These are phyloP conservation scores for Acleris literana DNA, from an alignment of 2,888 invertebrate genomes.

Conservation along the genomic window DNA sequence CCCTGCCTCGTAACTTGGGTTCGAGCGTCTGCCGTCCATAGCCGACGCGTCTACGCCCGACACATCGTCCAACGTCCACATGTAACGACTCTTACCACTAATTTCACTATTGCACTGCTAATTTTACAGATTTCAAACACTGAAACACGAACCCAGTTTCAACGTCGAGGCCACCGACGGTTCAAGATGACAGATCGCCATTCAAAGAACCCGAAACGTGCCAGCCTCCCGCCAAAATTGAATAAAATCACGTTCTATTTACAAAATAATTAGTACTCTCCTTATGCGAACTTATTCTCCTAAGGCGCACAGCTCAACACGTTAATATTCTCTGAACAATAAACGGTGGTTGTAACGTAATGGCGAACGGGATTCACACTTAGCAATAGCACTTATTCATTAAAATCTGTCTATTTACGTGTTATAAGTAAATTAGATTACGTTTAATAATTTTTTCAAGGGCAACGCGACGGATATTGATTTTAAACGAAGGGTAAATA, in stretches of 20 bases:
- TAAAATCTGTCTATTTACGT: slow-evolving; percentile 34
- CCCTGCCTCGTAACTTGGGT: slow-evolving; percentile 76
- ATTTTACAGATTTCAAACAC: slow-evolving; percentile 67
- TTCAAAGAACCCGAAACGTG: slow-evolving; percentile 65
- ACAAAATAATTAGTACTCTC: slow-evolving; percentile 51
- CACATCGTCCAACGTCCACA: slow-evolving; percentile 75
- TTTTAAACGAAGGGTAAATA: slow-evolving; percentile 28
- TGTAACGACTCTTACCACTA: slow-evolving; percentile 60
- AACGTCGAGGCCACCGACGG: slow-evolving; percentile 70
- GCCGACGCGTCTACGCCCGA: slow-evolving; percentile 67
- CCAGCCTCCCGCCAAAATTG: slow-evolving; percentile 76
- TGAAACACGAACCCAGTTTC: slow-evolving; percentile 62
- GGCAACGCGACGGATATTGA: slow-evolving; percentile 28
- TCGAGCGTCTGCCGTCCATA: slow-evolving; percentile 78
- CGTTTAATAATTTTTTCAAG: slow-evolving; percentile 33
- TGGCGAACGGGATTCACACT: slow-evolving; percentile 43
- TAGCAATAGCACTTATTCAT: slow-evolving; percentile 31
- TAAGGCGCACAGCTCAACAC: slow-evolving; percentile 23
- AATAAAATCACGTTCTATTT: slow-evolving; percentile 61
- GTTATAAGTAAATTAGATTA: slow-evolving; percentile 33
- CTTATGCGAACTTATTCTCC: slow-evolving; percentile 24
- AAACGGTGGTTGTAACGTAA: slow-evolving; percentile 41
- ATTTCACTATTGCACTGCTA: slow-evolving; percentile 73
- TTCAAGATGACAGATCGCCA: slow-evolving; percentile 70
- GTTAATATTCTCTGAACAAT: slow-evolving; percentile 15